Conservation (phyloP, 2,888 invertebrate genomes). For the Lasioglossum morio region DNA sequence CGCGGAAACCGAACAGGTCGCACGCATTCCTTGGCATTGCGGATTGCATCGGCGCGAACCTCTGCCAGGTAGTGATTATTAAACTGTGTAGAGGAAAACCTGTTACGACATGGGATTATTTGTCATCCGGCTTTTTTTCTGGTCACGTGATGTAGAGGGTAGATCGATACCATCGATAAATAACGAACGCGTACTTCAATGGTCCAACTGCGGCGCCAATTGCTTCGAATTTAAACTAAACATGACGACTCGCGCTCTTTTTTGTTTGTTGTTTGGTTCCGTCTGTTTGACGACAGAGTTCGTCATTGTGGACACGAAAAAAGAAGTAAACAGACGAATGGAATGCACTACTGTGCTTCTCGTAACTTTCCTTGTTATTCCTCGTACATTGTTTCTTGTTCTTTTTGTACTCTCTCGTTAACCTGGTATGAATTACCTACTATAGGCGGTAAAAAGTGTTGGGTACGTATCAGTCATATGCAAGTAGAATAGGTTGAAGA, state of each 20-base stretch:
- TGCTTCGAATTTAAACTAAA: not conserved
- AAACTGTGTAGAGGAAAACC: constrained; percentile 33
- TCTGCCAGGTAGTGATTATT: constrained; percentile 36
- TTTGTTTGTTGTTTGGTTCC: not conserved
- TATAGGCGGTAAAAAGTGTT: not conserved
- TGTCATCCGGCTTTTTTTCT: constrained; percentile 23
- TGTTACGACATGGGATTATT: constrained; percentile 30
- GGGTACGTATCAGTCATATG: not conserved
- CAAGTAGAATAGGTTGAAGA: no score
- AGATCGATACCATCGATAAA: not conserved
- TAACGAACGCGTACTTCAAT: no score
- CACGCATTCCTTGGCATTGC: constrained; percentile 52
- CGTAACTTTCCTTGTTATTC: not conserved
- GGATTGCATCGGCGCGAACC: constrained; percentile 13
- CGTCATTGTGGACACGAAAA: not conserved
- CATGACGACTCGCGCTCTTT: not conserved
- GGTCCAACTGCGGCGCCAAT: not conserved
- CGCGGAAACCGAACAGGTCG: constrained; percentile 37
- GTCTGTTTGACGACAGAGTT: not conserved
- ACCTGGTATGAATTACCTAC: not conserved
- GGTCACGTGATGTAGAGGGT: not conserved
- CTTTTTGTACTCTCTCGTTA: not conserved
- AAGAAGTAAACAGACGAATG: constrained; percentile 5
- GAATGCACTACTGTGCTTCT: not conserved
- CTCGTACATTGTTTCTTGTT: not conserved